phyloP scores from a whole-genome alignment of 2,888 invertebrate genomes.

The Brenthis hecate region DNA sequence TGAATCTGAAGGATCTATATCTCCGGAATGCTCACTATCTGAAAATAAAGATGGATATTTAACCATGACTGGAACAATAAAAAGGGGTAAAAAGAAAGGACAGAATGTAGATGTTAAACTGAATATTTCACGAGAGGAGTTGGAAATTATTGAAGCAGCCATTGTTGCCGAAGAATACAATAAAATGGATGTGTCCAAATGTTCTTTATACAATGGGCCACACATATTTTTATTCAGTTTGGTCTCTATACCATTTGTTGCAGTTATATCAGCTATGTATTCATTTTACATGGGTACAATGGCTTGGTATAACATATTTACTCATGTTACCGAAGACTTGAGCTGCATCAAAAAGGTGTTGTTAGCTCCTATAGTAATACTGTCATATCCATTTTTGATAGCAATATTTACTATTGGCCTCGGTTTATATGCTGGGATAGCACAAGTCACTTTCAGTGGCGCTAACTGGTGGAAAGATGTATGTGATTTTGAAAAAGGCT shows the following conservation, averaged over 20 bases:
- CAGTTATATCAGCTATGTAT: constrained; percentile 84
- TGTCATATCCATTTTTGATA: constrained; percentile 87
- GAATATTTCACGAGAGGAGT: constrained; percentile 87
- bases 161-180: constrained; percentile 82
- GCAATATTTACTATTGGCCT: constrained; percentile 84
- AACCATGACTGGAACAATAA: constrained; percentile 88
- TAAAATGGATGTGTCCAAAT: constrained; percentile 81
- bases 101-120: constrained; percentile 88
- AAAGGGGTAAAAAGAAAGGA: constrained; percentile 87
- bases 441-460: constrained; percentile 86
- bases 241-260: constrained; percentile 85
- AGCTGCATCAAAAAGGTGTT: constrained; percentile 84
- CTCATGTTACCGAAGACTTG: constrained; percentile 86
- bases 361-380: constrained; percentile 85
- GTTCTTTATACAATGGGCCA: constrained; percentile 83
- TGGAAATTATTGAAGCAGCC: constrained; percentile 86
- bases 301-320: constrained; percentile 89
- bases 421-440: constrained; percentile 85
- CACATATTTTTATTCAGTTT: constrained; percentile 86
- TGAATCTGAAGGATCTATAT: constrained; percentile 77
- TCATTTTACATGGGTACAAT: constrained; percentile 89
- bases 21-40: constrained; percentile 82
- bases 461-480: constrained; percentile 87
- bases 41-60: constrained; percentile 82
- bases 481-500: constrained; percentile 89